These are phyloP conservation scores for Sporophila hypoxantha DNA, from an alignment of 2,113 vertebrate species.

Conservation along the genomic window DNA sequence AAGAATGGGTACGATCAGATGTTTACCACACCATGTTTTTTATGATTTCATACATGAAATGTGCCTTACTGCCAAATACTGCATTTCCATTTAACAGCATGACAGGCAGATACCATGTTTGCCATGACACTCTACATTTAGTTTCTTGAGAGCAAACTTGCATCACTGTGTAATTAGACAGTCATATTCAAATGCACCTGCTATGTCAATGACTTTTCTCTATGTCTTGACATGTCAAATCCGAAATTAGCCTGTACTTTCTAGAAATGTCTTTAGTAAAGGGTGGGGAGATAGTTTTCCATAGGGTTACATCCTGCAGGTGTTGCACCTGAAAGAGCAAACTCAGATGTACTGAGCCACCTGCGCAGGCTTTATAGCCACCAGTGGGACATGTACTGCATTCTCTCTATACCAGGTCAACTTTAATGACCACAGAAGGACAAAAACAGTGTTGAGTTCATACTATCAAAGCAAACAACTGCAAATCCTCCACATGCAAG, in stretches of 20 bases:
- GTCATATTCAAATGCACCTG: constrained; percentile 56
- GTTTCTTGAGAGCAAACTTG: constrained; percentile 51
- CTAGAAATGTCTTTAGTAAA: not conserved
- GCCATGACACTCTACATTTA: constrained; percentile 30
- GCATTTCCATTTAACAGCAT: not conserved
- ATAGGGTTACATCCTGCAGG: not conserved
- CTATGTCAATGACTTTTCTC: constrained; percentile 42
- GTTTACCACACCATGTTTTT: not conserved
- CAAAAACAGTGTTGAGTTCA: not conserved
- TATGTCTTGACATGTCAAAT: constrained; percentile 1
- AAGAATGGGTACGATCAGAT: not conserved
- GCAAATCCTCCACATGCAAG: not conserved
- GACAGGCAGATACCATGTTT: constrained; percentile 5
- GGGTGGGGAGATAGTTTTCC: not conserved
- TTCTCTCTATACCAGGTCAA: not conserved
- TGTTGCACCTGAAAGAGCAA: not conserved
- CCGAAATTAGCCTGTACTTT: constrained; percentile 31
- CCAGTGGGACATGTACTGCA: not conserved
- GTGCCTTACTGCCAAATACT: not conserved
- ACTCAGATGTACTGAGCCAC: not conserved
- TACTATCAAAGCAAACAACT: not conserved
- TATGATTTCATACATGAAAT: constrained; percentile 2
- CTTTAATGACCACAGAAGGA: not conserved
- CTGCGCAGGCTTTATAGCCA: not conserved
- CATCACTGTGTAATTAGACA: constrained; percentile 45